Conservation (phyloP, 2,797 vertebrate species). For the Tokudaia tokunoshimensis region DNA sequence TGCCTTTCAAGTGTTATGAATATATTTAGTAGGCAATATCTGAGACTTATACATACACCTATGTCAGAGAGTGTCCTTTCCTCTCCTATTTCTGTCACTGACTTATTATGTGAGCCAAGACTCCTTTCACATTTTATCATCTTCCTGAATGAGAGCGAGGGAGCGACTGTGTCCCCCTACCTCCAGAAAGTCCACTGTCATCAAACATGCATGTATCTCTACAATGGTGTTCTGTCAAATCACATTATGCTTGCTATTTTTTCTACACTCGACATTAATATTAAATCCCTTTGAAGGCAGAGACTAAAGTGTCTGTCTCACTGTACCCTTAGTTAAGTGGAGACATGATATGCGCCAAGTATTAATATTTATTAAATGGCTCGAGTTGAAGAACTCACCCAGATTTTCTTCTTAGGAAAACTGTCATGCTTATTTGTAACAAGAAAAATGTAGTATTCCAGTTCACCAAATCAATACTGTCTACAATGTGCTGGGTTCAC, state of each 20-base stretch:
- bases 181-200: neutral
- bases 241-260: neutral
- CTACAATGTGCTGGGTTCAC: neutral
- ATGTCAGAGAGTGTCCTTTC: neutral
- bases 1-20: neutral
- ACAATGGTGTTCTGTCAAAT: neutral
- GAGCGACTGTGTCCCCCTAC: neutral
- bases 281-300: neutral
- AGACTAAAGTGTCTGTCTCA: neutral
- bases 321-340: neutral
- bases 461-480: neutral
- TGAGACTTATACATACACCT: neutral
- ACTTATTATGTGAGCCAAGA: neutral
- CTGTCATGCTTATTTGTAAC: neutral
- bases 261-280: neutral
- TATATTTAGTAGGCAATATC: neutral
- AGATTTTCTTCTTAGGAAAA: neutral
- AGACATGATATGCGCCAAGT: neutral
- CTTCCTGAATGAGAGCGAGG: neutral
- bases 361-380: constrained; percentile 14
- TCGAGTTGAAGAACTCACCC: neutral
- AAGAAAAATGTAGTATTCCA: neutral
- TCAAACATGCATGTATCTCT: neutral
- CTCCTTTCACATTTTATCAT: neutral
- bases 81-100: neutral